Percentiles rank a stretch among this genome's conserved stretches.
Conservation (phyloP, 2,797 vertebrate genomes). For the Phoeniculus purpureus region DNA sequence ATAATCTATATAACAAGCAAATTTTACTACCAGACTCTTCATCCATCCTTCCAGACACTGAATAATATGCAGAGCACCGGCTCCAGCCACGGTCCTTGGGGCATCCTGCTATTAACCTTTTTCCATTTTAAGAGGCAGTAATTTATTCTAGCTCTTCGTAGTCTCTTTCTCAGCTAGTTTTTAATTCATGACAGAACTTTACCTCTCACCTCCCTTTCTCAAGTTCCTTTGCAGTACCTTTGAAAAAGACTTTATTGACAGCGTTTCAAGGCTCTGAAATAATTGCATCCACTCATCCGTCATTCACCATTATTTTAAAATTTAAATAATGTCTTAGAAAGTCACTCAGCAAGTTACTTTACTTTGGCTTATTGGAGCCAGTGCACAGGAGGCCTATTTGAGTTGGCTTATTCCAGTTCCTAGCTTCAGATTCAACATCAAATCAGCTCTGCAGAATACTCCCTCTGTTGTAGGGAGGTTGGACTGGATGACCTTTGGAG, state of each 20-base stretch:
- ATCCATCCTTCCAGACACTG: not conserved
- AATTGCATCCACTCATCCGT: not conserved
- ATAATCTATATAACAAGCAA: slow-evolving; percentile 20
- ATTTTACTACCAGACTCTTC: slow-evolving; percentile 16
- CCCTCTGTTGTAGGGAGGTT: no score
- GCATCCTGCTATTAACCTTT: slow-evolving; percentile 45
- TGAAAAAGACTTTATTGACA: slow-evolving; percentile 9
- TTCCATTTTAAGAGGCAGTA: slow-evolving; percentile 34
- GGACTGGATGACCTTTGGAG: no score
- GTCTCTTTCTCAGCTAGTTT: slow-evolving; percentile 28
- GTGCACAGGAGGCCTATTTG: not conserved
- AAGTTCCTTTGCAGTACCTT: not conserved
- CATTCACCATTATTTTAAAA: not conserved
- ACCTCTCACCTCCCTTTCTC: not conserved
- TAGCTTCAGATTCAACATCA: no score
- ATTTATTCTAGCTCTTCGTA: slow-evolving; percentile 34
- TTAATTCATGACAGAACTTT: slow-evolving; percentile 44
- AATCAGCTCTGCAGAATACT: no score
- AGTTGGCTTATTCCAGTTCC: no score
- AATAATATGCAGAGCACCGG: not conserved
- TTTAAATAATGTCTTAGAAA: not conserved
- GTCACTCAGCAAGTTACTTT: not conserved
- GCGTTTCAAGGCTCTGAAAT: not conserved
- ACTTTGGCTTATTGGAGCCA: not conserved
- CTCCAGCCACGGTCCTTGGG: slow-evolving; percentile 16